phyloP scores from a whole-genome alignment of 2,113 vertebrate genomes.

The Phrynosoma blainvillii region DNA sequence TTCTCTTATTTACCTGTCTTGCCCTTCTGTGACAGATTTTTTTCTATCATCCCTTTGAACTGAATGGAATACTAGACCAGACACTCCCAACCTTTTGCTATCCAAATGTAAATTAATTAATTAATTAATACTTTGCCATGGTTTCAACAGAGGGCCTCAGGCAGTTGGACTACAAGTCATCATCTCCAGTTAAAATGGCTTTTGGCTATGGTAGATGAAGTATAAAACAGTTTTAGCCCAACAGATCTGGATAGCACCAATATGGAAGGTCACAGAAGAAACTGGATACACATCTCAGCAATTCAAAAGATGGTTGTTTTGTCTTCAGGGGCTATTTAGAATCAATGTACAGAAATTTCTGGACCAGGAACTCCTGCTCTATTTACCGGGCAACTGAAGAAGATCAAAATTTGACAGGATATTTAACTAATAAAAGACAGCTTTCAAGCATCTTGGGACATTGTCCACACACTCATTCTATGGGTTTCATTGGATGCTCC shows the following conservation, averaged over 20 bases:
- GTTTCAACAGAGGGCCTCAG: too few species aligned
- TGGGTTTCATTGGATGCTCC: too few species aligned
- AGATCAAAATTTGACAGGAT: too few species aligned
- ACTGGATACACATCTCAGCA: neutral
- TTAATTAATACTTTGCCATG: too few species aligned
- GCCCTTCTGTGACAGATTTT: neutral
- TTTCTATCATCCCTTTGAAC: neutral
- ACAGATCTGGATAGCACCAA: neutral
- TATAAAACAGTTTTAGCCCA: neutral
- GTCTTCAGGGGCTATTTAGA: too few species aligned
- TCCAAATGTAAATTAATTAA: neutral
- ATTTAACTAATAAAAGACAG: too few species aligned
- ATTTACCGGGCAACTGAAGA: too few species aligned
- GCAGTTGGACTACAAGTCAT: neutral
- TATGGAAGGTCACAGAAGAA: neutral
- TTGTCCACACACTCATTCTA: too few species aligned
- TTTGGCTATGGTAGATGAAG: neutral
- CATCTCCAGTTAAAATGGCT: neutral
- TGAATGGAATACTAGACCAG: neutral
- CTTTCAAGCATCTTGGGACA: too few species aligned
- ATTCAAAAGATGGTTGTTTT: too few species aligned
- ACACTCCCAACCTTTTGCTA: neutral
- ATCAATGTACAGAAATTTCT: too few species aligned
- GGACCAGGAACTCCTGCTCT: too few species aligned
- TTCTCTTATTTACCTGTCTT: neutral